These are phyloP conservation scores for Gari tellinella DNA, from an alignment of 2,888 invertebrate species.

Conservation along the genomic window DNA sequence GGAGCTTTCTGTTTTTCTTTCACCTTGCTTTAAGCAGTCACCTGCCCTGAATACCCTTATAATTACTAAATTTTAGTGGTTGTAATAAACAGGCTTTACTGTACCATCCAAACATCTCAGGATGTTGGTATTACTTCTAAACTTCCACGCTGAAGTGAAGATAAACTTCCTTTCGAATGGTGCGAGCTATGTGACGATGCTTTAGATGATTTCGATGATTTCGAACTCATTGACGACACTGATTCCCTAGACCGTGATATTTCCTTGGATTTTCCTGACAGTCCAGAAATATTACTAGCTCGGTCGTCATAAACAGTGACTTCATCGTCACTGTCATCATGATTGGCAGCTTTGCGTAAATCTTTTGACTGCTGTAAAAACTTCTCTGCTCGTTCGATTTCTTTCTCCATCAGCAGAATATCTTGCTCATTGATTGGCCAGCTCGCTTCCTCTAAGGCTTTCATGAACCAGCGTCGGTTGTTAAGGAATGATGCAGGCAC, in stretches of 20 bases:
- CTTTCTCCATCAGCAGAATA: slow-evolving; percentile 77
- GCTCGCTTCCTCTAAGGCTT: slow-evolving; percentile 73
- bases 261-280: slow-evolving; percentile 61
- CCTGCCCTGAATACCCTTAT: too few relatives aligned
- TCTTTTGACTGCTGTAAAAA: slow-evolving; percentile 79
- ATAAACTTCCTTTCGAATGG: slow-evolving; percentile 27
- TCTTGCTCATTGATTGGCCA: slow-evolving; percentile 80
- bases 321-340: slow-evolving; percentile 58
- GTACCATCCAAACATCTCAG: slow-evolving; percentile 2
- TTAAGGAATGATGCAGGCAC: slow-evolving; percentile 73
- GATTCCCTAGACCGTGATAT: slow-evolving; percentile 51
- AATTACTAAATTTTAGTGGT: too few relatives aligned
- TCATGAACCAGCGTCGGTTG: slow-evolving; percentile 71
- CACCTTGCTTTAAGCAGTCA: too few relatives aligned
- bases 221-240: slow-evolving; percentile 33
- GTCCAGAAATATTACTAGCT: slow-evolving; percentile 65
- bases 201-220: slow-evolving; percentile 13
- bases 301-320: slow-evolving; percentile 68
- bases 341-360: slow-evolving; percentile 66
- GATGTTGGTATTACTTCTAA: slow-evolving; percentile 47
- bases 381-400: slow-evolving; percentile 76
- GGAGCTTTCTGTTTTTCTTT: too few relatives aligned
- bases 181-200: slow-evolving; percentile 13
- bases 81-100: too few relatives aligned
- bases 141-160: slow-evolving; percentile 21